Conservation (phyloP, 2,113 vertebrate genomes). For the Ginglymostoma cirratum region DNA sequence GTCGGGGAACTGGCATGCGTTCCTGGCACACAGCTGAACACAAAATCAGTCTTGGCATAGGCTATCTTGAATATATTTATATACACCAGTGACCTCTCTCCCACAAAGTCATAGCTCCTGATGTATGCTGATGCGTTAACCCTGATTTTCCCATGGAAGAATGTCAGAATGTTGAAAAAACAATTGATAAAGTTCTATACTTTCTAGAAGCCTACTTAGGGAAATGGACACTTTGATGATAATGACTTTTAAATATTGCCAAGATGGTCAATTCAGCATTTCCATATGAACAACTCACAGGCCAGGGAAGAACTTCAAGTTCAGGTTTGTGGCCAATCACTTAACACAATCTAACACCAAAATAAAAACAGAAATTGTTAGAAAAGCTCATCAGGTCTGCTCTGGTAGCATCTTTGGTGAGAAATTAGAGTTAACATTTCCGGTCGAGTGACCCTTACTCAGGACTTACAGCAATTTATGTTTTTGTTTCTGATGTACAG, state of each 20-base stretch:
- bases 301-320: background rate
- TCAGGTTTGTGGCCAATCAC: background rate
- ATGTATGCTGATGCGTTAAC: background rate
- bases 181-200: background rate
- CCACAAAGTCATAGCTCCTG: background rate
- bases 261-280: background rate
- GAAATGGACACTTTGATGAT: no score
- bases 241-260: background rate
- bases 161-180: background rate
- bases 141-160: background rate
- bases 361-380: background rate
- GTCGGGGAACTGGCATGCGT: no score
- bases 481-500: no score
- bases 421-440: no score
- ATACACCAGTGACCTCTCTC: background rate
- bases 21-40: no score
- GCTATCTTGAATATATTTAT: background rate
- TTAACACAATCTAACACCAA: background rate
- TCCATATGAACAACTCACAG: background rate
- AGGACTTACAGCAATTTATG: no score
- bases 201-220: background rate
- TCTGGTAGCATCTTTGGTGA: no score
- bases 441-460: no score
- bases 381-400: no score
- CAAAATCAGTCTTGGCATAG: background rate